phyloP scores from a whole-genome alignment of 2,113 vertebrate genomes.

The Psammodynastes pulverulentus region DNA sequence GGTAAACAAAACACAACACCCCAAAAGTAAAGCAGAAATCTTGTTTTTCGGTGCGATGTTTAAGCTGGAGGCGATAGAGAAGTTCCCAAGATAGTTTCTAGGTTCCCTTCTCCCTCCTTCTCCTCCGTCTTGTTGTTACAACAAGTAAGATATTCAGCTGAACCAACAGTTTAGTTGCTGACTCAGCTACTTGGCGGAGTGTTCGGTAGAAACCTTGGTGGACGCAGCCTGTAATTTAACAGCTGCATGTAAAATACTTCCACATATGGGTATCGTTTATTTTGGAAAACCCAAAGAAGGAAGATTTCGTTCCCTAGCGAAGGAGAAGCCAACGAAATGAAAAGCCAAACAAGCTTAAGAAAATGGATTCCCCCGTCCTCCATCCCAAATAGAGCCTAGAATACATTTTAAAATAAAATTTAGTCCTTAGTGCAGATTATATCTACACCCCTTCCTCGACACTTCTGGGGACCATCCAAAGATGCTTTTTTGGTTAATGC shows the following conservation, averaged over 20 bases:
- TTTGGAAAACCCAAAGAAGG: not conserved
- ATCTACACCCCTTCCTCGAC: not conserved
- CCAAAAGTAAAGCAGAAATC: not conserved
- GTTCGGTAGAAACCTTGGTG: not conserved
- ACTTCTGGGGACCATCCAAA: no score
- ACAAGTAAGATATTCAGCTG: not conserved
- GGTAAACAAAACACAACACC: conserved; percentile 63
- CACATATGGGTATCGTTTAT: not conserved
- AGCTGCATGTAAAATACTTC: not conserved
- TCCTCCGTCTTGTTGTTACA: not conserved
- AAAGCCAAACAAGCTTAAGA: not conserved
- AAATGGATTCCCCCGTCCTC: not conserved
- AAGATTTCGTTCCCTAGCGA: not conserved
- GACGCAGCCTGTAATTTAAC: not conserved
- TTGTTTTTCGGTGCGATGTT: not conserved
- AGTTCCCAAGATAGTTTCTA: not conserved
- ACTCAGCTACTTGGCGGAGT: not conserved
- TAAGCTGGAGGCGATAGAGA: not conserved
- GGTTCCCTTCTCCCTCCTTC: not conserved
- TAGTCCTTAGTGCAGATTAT: not conserved
- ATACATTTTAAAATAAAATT: not conserved
- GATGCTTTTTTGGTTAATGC: not conserved
- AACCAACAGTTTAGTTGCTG: not conserved
- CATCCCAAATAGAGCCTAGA: not conserved
- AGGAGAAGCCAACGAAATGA: not conserved